A percentile compares a stretch with the other conserved stretches of the same genome.
Conservation (phyloP, 2,797 vertebrate genomes). For the Threskiornis aethiopicus region DNA sequence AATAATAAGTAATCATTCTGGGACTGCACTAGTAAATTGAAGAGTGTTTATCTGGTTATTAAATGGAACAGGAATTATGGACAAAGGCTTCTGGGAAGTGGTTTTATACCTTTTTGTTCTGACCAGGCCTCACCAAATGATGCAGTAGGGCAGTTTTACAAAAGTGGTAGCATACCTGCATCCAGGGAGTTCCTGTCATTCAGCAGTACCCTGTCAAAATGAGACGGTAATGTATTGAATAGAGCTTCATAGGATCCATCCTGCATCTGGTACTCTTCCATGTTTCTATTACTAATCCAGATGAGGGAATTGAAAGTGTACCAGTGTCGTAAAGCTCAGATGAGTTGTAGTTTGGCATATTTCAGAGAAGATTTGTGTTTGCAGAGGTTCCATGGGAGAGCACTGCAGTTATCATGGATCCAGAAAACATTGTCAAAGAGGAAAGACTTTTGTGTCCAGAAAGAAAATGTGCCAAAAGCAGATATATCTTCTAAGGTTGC, state of each 20-base stretch:
- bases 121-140: neutral
- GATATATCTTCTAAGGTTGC: neutral
- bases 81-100: neutral
- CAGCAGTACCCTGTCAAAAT: neutral
- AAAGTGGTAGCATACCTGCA: neutral
- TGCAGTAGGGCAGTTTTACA: neutral
- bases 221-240: neutral
- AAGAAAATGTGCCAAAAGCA: neutral
- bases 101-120: neutral
- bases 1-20: neutral
- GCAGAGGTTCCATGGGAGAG: neutral
- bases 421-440: neutral
- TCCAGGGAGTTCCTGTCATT: neutral
- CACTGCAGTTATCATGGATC: neutral
- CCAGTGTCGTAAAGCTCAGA: neutral
- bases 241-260: neutral
- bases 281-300: neutral
- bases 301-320: neutral
- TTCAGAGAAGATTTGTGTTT: neutral
- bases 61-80: neutral
- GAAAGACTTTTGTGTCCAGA: neutral
- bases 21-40: neutral
- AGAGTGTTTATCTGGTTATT: neutral
- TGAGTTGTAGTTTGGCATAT: neutral
- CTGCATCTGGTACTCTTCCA: neutral